Percentiles rank a stretch among this genome's conserved stretches.
These are phyloP conservation scores for Acipenser oxyrinchus DNA, from an alignment of 2,797 vertebrate genomes.

Conservation along the genomic window DNA sequence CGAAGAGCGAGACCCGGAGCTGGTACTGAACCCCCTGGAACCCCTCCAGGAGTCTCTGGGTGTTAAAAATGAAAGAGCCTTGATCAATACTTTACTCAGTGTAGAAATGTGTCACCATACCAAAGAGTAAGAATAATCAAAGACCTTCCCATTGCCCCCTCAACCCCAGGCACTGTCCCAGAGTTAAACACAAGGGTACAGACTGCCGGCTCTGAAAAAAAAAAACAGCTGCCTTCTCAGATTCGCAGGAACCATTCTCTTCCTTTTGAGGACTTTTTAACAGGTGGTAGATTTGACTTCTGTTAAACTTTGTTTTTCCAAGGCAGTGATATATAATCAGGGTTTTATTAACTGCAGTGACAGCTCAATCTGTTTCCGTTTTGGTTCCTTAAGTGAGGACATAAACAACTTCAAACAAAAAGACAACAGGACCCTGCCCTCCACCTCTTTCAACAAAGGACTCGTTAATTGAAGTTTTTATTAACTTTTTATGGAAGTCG, in stretches of 20 bases:
- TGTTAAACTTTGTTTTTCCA: too few relatives aligned
- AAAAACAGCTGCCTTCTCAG: not conserved
- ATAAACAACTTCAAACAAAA: too few relatives aligned
- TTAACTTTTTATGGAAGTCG: too few relatives aligned
- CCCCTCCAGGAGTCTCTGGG: constrained; percentile 34
- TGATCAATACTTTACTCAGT: too few relatives aligned
- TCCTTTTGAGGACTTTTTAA: not conserved
- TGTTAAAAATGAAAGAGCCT: constrained; percentile 8
- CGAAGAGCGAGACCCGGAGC: constrained; percentile 75
- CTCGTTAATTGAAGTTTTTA: too few relatives aligned
- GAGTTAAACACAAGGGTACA: not conserved
- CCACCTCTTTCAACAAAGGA: too few relatives aligned
- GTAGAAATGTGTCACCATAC: too few relatives aligned
- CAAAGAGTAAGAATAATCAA: not conserved
- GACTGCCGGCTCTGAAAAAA: not conserved
- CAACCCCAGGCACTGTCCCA: not conserved
- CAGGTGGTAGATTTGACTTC: not conserved
- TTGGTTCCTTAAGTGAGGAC: too few relatives aligned
- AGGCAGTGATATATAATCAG: too few relatives aligned
- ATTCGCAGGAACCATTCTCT: not conserved
- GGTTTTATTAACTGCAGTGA: too few relatives aligned
- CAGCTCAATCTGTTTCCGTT: too few relatives aligned
- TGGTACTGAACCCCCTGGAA: constrained; percentile 53
- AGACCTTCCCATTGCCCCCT: not conserved
- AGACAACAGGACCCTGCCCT: too few relatives aligned